Base-by-base conservation (phyloP, 2,888 invertebrate species). In the Epiperipatus broadwayi region DNA sequence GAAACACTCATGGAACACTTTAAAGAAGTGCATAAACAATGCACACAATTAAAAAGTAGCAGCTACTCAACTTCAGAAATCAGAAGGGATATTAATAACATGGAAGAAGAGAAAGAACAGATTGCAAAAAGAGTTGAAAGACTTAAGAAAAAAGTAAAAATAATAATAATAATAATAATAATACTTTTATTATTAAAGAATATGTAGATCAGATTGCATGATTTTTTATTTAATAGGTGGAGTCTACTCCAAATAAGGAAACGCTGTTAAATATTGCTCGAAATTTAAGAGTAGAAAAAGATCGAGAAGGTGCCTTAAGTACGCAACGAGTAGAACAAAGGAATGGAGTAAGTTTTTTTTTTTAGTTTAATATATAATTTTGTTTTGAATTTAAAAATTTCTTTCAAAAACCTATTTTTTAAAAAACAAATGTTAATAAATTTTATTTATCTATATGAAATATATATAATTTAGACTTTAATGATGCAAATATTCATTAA, bases 21-120 rank as follows among this genome's bases (percentile, higher is more conserved):
- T 60, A 83, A 81, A 57, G 69, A 69, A 16, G 66, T 72, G 0
- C 81, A 83, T 56, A 77, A 73, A 53, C 69, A 73, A 48, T 69
- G 71, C 27, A 71, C 76, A 48, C 55, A 67, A 35, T 59, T 75
- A 37, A 67, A 69, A 47, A 69, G 56, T 21, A 63, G 67, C 35
- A 69, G 69, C 20, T 72, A 75, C 52, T 71, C 75, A n/a, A 68
- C 71, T 1, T 66, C 71, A 2, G 85, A 85, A 61, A 71, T 87
- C 42, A 73, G 79, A 48, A 72, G 75, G 47, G 85, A 85, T 54
- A 73, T 84, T 37, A 72, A 74, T 48, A 74, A 78, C 44, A 83
- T 84, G 78, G 79, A 80, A 46, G 73, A 77, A 38, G 85, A 87
- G 55, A 72, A 75, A 53, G 78, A 79, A 49, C 75, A 78, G 49